Evolutionary conservation across 1,140 invertebrate genomes (phyloP), one percentile per base, ranked within the genome.

Genomic region (Yoshiicerus persimilis): DNA sequence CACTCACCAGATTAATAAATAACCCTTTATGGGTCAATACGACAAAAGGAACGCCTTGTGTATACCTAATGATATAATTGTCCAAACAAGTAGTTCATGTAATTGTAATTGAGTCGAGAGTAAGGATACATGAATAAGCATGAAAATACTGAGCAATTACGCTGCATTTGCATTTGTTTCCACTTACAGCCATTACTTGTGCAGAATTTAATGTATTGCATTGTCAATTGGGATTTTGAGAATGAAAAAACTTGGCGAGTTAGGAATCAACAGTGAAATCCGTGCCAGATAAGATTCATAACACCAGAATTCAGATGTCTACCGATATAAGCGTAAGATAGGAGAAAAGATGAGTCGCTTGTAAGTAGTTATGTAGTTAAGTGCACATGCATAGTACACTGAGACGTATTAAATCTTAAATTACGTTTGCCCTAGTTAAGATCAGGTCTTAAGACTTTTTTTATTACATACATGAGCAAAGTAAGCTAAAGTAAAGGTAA

Each of bases 381-480:
- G 30, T 80, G 20, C 30, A 70, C 23, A 32, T 30, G 16, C 5
- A 84, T 23, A 84, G 23, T 30, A 38, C 25, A 38, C 25, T 11
- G 83, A 47, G 83, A 27, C 38, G 38, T 84, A 84, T 84, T 84
- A 80, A 80, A 80, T 80, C 75, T 80, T 80, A 80, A 80, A 80
- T 80, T 80, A 80, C 41, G 38, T 84, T 41, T 84, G 83, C 41
- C 83, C 83, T 47, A 84, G 83, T 84, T 84, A 84, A 84, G 83
- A 84, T 84, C 83, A 84, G 41, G 83, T 84, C 83, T 47, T 41
- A 80, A 56, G 83, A 84, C 13, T 47, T 47, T 84, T n/a, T 47
- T 47, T 84, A 47, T 84, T 84, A 47, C 83, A 34, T 56, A 56
- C 41, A 47, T 47, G 38, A 38, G 11, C 25, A 41, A 39, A 83